These are phyloP conservation scores for Apis florea DNA, from an alignment of 1,140 invertebrate species.

Conservation along the genomic window DNA sequence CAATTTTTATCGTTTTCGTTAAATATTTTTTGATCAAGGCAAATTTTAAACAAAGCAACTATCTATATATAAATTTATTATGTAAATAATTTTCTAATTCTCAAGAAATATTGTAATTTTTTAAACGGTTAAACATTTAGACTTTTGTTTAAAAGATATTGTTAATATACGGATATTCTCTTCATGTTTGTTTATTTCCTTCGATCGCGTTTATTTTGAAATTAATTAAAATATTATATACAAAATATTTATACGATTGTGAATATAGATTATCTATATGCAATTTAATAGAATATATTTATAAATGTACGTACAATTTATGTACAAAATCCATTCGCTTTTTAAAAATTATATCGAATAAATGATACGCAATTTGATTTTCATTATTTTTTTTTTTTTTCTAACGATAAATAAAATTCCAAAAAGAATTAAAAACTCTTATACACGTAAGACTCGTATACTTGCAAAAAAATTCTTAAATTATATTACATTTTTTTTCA, in stretches of 20 bases:
- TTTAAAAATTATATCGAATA: neutral
- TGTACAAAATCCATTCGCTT: neutral
- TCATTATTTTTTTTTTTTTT: neutral
- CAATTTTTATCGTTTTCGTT: neutral
- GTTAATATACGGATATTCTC: neutral
- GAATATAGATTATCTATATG: constrained; percentile 29
- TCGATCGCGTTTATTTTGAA: constrained; percentile 49
- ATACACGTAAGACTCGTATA: neutral
- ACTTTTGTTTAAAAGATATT: neutral
- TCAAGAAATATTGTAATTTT: neutral
- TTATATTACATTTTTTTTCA: too few relatives aligned
- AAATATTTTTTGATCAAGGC: neutral
- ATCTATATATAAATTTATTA: neutral
- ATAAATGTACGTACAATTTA: neutral
- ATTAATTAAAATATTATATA: constrained; percentile 33
- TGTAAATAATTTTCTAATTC: neutral
- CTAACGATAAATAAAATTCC: neutral
- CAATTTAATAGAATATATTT: constrained; percentile 24
- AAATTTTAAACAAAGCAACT: neutral
- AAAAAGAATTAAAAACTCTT: neutral
- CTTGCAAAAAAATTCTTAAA: too few relatives aligned
- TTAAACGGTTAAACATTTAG: neutral
- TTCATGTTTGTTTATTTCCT: neutral
- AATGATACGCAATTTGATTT: neutral
- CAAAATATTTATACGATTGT: constrained; percentile 40